Conservation (phyloP, 2,113 vertebrate genomes). For the Cariama cristata region DNA sequence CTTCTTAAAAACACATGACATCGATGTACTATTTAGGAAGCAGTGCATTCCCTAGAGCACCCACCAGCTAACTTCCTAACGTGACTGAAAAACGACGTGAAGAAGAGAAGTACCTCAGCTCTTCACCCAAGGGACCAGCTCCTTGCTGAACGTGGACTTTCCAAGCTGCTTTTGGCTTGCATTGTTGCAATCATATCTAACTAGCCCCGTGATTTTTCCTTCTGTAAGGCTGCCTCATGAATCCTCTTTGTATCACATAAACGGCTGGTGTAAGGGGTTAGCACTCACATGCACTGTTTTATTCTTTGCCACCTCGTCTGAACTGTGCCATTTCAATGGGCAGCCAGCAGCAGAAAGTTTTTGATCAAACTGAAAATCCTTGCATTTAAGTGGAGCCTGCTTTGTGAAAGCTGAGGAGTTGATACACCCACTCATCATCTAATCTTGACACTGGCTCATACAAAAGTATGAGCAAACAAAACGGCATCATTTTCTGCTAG, state of each 20-base stretch:
- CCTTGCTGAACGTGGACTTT: background rate
- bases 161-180: background rate
- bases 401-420: constrained; percentile 38
- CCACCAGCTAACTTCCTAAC: background rate
- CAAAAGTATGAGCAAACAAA: constrained; percentile 25
- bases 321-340: background rate
- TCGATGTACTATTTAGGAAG: background rate
- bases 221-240: background rate
- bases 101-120: background rate
- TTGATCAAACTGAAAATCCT: constrained; percentile 21
- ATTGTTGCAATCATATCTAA: background rate
- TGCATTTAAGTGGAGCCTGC: constrained; percentile 1
- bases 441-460: constrained; percentile 37
- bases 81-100: background rate
- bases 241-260: background rate
- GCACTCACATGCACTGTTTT: background rate
- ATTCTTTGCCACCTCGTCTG: background rate
- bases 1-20: background rate
- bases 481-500: constrained; percentile 15
- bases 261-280: background rate
- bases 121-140: background rate
- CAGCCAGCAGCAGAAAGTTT: background rate
- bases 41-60: background rate
- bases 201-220: background rate
- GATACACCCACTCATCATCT: constrained; percentile 41